A percentile compares a stretch with the other conserved stretches of the same genome.
Evolutionary conservation across 2,797 vertebrate species (phyloP).

Genomic region (Falco naumanni): DNA sequence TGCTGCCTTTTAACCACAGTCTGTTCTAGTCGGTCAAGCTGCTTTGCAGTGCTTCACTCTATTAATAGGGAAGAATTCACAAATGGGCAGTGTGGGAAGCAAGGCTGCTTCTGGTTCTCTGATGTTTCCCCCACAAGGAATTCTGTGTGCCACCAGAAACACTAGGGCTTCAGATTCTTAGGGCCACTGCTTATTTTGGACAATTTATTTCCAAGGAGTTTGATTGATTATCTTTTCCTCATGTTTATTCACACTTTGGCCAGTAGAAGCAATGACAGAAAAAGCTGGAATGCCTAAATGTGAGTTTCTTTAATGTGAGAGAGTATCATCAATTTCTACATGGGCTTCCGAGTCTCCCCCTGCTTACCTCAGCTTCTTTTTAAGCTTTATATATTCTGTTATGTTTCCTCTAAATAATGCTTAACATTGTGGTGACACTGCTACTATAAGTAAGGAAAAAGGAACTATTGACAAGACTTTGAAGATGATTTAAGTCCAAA

Average conservation of each 20-base stretch:
- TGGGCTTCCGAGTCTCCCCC: neutral
- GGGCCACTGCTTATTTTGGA: neutral
- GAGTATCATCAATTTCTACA: neutral
- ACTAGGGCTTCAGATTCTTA: neutral
- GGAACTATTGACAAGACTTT: neutral
- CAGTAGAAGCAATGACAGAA: neutral
- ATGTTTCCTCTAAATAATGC: neutral
- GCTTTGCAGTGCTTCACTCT: neutral
- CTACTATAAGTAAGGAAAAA: neutral
- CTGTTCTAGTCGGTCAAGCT: neutral
- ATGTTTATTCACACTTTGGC: neutral
- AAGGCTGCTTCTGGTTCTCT: conserved; percentile 21
- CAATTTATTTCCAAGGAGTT: neutral
- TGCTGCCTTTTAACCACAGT: neutral
- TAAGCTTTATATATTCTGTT: neutral
- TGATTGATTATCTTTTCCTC: neutral
- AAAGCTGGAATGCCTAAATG: neutral
- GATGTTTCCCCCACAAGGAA: neutral
- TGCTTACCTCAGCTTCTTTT: neutral
- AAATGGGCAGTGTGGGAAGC: conserved; percentile 11
- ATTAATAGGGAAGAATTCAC: conserved; percentile 43
- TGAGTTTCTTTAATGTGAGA: neutral
- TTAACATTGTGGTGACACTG: neutral
- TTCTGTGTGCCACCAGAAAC: neutral
- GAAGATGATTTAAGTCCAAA: neutral